Evolutionary conservation across 2,113 vertebrate species (phyloP).

Genomic region (Dasyurus viverrinus): DNA sequence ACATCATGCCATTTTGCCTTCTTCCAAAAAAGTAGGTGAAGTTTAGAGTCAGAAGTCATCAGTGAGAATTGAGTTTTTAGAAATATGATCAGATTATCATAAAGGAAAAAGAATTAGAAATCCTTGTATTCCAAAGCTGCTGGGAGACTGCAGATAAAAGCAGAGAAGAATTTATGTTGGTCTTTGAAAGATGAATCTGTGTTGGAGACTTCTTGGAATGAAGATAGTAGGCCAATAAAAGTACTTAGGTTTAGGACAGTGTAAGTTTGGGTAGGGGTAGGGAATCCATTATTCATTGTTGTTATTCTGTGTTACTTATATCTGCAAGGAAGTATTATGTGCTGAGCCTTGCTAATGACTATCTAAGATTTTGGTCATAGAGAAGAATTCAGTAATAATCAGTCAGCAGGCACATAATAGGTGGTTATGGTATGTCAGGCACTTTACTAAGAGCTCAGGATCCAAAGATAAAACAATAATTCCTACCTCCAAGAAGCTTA

Average conservation of each 20-base stretch:
- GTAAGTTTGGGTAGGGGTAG: not conserved
- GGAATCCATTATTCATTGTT: not conserved
- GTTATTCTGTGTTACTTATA: not conserved
- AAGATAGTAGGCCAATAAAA: not conserved
- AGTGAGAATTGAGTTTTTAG: not conserved
- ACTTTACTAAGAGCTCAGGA: not conserved
- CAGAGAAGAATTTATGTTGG: not conserved
- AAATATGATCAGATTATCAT: constrained; percentile 4
- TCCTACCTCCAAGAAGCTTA: not conserved
- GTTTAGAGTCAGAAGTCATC: not conserved
- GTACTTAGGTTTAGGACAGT: not conserved
- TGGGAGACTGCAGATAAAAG: not conserved
- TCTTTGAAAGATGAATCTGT: not conserved
- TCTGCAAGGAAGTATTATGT: not conserved
- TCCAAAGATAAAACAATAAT: not conserved
- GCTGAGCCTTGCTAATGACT: not conserved
- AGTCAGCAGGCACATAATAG: not conserved
- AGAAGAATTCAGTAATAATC: not conserved
- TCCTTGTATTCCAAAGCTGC: not conserved
- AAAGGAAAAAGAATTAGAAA: not conserved
- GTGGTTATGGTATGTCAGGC: not conserved
- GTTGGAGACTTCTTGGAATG: not conserved
- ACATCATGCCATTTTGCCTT: not conserved
- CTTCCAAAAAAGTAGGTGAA: not conserved
- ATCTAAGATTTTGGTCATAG: not conserved